Base-by-base conservation (phyloP, 2,113 vertebrate species). In the Cricetomys ansorgei region DNA sequence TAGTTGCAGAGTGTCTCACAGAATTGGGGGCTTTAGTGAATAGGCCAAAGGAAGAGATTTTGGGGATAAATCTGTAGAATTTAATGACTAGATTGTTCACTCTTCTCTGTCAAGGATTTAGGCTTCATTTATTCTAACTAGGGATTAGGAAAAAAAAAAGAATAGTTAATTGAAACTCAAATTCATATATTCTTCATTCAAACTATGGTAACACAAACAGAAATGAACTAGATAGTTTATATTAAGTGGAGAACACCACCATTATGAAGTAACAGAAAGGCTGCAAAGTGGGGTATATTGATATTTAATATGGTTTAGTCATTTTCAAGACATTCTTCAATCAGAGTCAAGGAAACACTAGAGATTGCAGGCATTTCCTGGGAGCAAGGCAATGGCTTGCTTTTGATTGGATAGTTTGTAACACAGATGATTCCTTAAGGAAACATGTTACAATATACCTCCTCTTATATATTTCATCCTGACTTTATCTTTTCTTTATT, bases 371-470 rank as follows among this genome's bases (percentile, higher is more conserved):
- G 72, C 62, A 19, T 88, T 91, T 11, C 21, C 45, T 69, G n/a
- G 21, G 16, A 76, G 43, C 73, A 91, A 45, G n/a, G 1, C 25
- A 67, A 45, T 55, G 43, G 13, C 21, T 81, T 83, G 9, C 25
- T 90, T 94, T 90, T 45, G 76, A 5, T 87, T 86, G 92, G 31
- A 77, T 87, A 69, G 87, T 84, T 87, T 50, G 13, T 77, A 84
- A 81, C 21, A 53, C 1, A 48, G 67, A 64, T 64, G 40, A 92
- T 91, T 93, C 6, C 43, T 64, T 76, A 48, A 2, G 40, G 88
- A 57, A 76, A 34, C 21, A 67, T 9, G 53, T 87, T 64, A 76
- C 1, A 55, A 11, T 62, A 80, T 86, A 19, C 80, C n/a, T 91
- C 43, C 29, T n/a, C 12, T 72, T 29, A 59, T 67, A 40, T 23